Evolutionary conservation across 2,113 vertebrate genomes (phyloP).

Genomic region (Cheirogaleus medius): DNA sequence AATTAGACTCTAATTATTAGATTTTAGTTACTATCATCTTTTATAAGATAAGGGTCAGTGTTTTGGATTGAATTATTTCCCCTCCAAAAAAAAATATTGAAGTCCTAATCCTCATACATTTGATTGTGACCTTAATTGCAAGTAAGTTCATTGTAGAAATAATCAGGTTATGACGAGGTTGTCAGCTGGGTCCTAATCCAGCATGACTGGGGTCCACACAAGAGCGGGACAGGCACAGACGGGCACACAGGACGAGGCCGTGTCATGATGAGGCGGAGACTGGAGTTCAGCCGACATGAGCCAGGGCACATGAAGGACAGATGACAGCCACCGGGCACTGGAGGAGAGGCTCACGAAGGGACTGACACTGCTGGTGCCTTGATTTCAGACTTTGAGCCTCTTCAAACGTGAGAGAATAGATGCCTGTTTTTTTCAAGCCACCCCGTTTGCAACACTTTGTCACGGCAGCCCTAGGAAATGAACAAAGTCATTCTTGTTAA

Average conservation of each 20-base stretch:
- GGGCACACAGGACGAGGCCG: not conserved
- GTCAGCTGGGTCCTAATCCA: not conserved
- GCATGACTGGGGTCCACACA: not conserved
- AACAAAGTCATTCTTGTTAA: not conserved
- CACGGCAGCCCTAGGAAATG: not conserved
- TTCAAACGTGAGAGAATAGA: not conserved
- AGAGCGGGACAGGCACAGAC: not conserved
- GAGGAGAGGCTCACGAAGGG: rapidly evolving
- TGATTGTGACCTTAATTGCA: not conserved
- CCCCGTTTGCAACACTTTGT: not conserved
- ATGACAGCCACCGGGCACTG: too few relatives aligned
- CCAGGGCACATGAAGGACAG: too few relatives aligned
- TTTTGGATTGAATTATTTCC: not conserved
- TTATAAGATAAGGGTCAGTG: not conserved
- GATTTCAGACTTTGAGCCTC: not conserved
- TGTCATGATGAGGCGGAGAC: not conserved
- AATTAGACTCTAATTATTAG: not conserved
- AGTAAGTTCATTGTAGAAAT: not conserved
- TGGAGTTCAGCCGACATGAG: too few relatives aligned
- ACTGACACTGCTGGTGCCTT: rapidly evolving
- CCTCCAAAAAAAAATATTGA: not conserved
- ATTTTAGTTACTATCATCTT: not conserved
- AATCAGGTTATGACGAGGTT: not conserved
- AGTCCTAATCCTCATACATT: not conserved
- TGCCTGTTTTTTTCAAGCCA: not conserved